Evolutionary conservation across 2,888 invertebrate species (phyloP).

Genomic region (Tipula unca): DNA sequence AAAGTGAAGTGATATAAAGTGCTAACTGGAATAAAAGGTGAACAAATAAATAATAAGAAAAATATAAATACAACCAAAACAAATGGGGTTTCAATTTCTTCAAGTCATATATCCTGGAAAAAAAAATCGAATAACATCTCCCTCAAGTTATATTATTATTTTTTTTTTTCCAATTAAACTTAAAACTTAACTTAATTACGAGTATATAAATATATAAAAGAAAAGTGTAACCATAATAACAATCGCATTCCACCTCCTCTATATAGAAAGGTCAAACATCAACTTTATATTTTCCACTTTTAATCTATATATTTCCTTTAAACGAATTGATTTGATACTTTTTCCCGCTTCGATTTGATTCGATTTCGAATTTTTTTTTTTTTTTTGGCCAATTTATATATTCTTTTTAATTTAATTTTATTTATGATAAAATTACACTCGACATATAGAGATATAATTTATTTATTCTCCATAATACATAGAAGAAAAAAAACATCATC

Average conservation of each 20-base stretch:
- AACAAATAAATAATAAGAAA: too few species aligned
- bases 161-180: neutral
- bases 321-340: neutral
- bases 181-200: neutral
- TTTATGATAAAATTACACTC: conserved; percentile 8
- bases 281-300: neutral
- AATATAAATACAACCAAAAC: too few species aligned
- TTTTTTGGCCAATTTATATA: neutral
- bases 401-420: neutral
- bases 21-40: too few species aligned
- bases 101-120: neutral
- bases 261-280: neutral
- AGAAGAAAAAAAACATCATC: neutral
- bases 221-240: neutral
- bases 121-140: neutral
- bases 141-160: neutral
- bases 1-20: too few species aligned
- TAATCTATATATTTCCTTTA: neutral
- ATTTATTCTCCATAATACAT: neutral
- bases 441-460: neutral
- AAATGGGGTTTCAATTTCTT: too few species aligned
- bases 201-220: neutral
- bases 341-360: neutral
- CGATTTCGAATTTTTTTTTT: neutral
- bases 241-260: neutral